These are phyloP conservation scores for Trissonchulus latispiculum DNA, from an alignment of 2,888 invertebrate species.

Conservation along the genomic window DNA sequence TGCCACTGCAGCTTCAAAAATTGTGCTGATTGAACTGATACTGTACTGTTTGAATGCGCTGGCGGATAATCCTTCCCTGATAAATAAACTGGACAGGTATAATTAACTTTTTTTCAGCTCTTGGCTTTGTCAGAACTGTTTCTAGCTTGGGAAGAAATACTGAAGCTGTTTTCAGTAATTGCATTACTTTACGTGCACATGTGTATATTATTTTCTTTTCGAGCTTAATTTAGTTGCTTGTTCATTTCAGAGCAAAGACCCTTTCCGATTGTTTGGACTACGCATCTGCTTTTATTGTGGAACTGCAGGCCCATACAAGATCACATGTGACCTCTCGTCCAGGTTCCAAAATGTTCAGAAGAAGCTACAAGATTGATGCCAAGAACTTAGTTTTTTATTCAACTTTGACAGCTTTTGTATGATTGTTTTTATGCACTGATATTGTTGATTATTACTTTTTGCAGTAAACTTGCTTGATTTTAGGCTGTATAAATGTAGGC, in stretches of 20 bases:
- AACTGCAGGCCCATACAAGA: not conserved
- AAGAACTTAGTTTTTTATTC: not conserved
- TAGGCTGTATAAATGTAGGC: too few relatives aligned
- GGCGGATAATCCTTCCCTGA: not conserved
- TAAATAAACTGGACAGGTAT: too few relatives aligned
- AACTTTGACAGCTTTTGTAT: too few relatives aligned
- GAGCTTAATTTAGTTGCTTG: not conserved
- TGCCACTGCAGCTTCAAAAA: not conserved
- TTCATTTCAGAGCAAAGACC: not conserved
- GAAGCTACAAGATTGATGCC: constrained; percentile 2
- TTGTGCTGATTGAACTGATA: not conserved
- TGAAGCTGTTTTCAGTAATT: too few relatives aligned
- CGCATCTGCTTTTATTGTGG: not conserved
- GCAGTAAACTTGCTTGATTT: too few relatives aligned
- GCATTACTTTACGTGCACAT: too few relatives aligned
- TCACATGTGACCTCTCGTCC: not conserved
- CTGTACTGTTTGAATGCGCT: not conserved
- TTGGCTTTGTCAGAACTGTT: too few relatives aligned
- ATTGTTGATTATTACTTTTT: too few relatives aligned
- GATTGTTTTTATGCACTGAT: too few relatives aligned
- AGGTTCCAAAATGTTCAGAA: not conserved
- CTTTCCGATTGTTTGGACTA: constrained; percentile 16
- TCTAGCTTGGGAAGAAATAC: too few relatives aligned
- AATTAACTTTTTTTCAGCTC: too few relatives aligned
- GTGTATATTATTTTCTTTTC: too few relatives aligned